Conservation (phyloP, 2,113 vertebrate species). For the human region GRCh38 chr14:59226001-59226500, state of each 20-base stretch:
- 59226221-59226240: neutral
- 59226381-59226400: neutral
- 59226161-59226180: neutral
- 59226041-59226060: neutral
- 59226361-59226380: neutral
- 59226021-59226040: neutral
- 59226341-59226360: conserved; percentile 37
- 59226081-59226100: neutral
- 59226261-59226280: neutral
- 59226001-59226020: neutral
- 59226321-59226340: neutral
- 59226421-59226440: neutral
- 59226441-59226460: neutral
- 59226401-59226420: neutral
- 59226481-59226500: neutral
- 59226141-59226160: neutral
- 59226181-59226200: neutral
- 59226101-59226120: conserved; percentile 26
- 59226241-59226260: neutral
- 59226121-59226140: neutral
- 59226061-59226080: neutral
- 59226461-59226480: neutral
- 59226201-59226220: neutral
- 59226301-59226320: neutral
- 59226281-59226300: neutral